Percentiles rank a stretch among this genome's conserved stretches.
Conservation (phyloP, 1,140 invertebrate species). For the Phocides pigmalion region DNA sequence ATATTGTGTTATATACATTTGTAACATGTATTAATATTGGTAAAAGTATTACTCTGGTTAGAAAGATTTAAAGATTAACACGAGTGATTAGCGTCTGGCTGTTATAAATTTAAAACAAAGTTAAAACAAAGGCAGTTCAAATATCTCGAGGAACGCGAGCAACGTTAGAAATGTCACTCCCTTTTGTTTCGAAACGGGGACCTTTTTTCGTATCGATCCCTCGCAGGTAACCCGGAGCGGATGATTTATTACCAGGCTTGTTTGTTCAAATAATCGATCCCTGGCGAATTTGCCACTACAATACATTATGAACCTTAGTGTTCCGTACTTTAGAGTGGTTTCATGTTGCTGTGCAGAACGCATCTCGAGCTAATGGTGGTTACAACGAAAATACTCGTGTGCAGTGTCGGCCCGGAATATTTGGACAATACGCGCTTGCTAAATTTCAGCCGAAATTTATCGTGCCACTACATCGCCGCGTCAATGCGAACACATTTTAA, state of each 20-base stretch:
- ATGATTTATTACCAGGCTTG: conserved; percentile 76
- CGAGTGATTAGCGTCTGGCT: not conserved
- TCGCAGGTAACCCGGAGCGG: conserved; percentile 71
- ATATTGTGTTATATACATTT: too few species aligned
- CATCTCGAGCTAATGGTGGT: conserved; percentile 64
- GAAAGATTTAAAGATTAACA: not conserved
- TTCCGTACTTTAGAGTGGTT: conserved; percentile 31
- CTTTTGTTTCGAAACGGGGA: conserved; percentile 63
- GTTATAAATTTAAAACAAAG: conserved; percentile 19
- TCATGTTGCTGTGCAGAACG: conserved; percentile 32
- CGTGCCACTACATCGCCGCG: conserved; percentile 45
- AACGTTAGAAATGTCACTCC: conserved; percentile 65
- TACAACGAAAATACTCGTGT: conserved; percentile 57
- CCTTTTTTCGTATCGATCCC: conserved; percentile 73
- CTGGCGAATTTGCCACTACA: conserved; percentile 37
- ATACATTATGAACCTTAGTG: conserved; percentile 42
- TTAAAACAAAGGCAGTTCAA: conserved; percentile 29
- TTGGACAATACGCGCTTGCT: conserved; percentile 57
- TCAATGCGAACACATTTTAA: conserved; percentile 25
- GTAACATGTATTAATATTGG: too few species aligned
- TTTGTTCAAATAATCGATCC: conserved; percentile 79
- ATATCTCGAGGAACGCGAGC: conserved; percentile 36
- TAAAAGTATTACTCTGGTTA: too few species aligned
- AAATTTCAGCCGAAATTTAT: conserved; percentile 56
- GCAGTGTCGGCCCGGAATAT: conserved; percentile 57